Evolutionary conservation across 2,113 vertebrate genomes (phyloP).

Genomic region (Syngnathus typhle): DNA sequence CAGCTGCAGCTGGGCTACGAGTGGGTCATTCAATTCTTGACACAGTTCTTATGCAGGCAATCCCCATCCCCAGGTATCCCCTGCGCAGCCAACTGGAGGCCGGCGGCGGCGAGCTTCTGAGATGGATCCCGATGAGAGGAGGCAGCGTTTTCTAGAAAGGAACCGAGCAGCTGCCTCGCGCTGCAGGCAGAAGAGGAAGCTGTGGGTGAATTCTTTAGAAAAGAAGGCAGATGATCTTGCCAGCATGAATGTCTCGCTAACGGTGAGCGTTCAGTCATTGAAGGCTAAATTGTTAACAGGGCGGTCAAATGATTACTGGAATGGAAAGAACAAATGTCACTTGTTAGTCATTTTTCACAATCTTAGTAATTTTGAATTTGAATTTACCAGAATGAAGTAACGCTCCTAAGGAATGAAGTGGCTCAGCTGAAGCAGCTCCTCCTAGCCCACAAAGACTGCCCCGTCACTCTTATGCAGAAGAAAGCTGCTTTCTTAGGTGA

Average conservation of each 20-base stretch:
- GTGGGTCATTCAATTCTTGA: not conserved
- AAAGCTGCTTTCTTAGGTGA: slow-evolving; percentile 78
- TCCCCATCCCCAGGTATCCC: slow-evolving; percentile 76
- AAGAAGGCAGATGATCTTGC: slow-evolving; percentile 93
- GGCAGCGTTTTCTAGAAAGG: slow-evolving; percentile 89
- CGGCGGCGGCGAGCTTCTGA: slow-evolving; percentile 80
- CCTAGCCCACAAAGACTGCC: slow-evolving; percentile 95
- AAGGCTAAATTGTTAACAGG: not conserved
- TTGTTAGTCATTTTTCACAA: no score
- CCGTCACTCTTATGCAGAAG: slow-evolving; percentile 93
- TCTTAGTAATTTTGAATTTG: slow-evolving; percentile 6
- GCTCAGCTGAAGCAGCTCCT: slow-evolving; percentile 93
- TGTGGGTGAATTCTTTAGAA: slow-evolving; percentile 92
- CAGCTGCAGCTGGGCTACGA: not conserved
- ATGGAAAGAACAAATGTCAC: no score
- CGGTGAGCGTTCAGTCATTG: slow-evolving; percentile 68
- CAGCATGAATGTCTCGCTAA: slow-evolving; percentile 84
- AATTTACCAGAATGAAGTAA: slow-evolving; percentile 75
- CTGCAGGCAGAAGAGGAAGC: slow-evolving; percentile 89
- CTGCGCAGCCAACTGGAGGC: slow-evolving; percentile 86
- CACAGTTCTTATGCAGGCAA: not conserved
- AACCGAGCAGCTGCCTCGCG: slow-evolving; percentile 90
- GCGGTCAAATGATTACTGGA: no score
- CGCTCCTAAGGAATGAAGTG: slow-evolving; percentile 87
- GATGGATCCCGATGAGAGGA: slow-evolving; percentile 88